These are phyloP conservation scores for Porites evermanni DNA, from an alignment of 92 coral and sea anemone species.

Conservation along the genomic window DNA sequence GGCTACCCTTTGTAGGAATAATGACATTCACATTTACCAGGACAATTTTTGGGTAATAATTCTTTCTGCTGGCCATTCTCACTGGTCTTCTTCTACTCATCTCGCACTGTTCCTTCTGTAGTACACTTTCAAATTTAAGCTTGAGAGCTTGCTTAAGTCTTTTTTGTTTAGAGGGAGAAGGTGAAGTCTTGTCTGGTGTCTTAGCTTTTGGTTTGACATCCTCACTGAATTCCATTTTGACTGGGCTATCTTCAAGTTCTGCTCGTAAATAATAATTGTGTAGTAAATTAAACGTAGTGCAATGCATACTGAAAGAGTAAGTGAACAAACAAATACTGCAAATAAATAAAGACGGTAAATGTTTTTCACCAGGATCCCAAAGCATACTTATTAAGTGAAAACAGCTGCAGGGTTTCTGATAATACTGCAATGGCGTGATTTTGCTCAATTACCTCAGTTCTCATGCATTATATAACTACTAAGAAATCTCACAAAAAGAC, in stretches of 20 bases:
- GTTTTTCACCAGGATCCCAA: too few species aligned
- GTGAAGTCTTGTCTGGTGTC: not conserved
- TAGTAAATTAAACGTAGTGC: too few species aligned
- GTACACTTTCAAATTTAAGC: constrained; percentile 74
- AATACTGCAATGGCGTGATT: too few species aligned
- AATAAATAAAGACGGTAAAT: too few species aligned
- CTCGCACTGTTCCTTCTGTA: constrained; percentile 80
- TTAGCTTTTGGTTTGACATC: constrained; percentile 22
- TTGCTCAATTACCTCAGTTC: too few species aligned
- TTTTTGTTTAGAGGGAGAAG: constrained; percentile 48
- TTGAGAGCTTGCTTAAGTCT: constrained; percentile 69
- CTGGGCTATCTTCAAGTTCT: constrained; percentile 28
- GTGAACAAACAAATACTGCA: too few species aligned
- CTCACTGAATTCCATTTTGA: not conserved
- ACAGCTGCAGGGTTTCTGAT: too few species aligned
- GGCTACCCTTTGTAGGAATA: too few species aligned
- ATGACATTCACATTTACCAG: constrained; percentile 26
- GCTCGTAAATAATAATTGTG: not conserved
- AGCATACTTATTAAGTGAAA: too few species aligned
- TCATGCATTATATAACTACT: too few species aligned
- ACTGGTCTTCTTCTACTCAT: constrained; percentile 87
- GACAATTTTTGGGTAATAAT: constrained; percentile 47
- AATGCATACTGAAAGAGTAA: too few species aligned
- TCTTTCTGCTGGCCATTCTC: constrained; percentile 79
- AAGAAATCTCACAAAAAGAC: too few species aligned